Percentiles rank a stretch among this genome's conserved stretches.
Conservation (phyloP, 2,797 vertebrate species). For the Gambusia yucatana region DNA sequence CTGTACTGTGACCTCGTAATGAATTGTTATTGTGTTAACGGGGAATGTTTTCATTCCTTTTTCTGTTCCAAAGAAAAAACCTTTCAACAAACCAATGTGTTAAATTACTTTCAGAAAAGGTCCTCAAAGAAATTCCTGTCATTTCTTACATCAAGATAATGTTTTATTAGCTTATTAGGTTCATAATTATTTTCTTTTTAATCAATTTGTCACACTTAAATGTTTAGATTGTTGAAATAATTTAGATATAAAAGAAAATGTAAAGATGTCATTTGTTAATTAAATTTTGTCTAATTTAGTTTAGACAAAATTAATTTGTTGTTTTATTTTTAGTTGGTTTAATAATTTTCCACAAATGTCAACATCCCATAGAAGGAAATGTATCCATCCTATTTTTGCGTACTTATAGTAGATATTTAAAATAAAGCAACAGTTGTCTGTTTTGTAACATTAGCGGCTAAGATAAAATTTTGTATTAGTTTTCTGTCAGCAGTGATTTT, state of each 20-base stretch:
- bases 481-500: not conserved
- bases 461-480: not conserved
- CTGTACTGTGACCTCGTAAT: not conserved
- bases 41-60: slow-evolving; percentile 25
- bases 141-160: not conserved
- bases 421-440: not conserved
- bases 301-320: not conserved
- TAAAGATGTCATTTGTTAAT: not conserved
- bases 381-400: not conserved
- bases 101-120: not conserved
- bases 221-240: not conserved
- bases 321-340: not conserved
- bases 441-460: not conserved
- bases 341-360: not conserved
- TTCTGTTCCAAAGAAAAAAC: not conserved
- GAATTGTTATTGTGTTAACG: slow-evolving; percentile 4
- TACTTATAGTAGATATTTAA: not conserved
- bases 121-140: not conserved
- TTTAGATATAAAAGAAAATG: not conserved
- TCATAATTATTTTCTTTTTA: not conserved
- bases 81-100: not conserved
- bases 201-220: too few relatives aligned
- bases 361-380: not conserved
- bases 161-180: not conserved
- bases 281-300: not conserved